Conservation (phyloP, 64 coral and sea anemone species). For the Pocillopora verrucosa region DNA sequence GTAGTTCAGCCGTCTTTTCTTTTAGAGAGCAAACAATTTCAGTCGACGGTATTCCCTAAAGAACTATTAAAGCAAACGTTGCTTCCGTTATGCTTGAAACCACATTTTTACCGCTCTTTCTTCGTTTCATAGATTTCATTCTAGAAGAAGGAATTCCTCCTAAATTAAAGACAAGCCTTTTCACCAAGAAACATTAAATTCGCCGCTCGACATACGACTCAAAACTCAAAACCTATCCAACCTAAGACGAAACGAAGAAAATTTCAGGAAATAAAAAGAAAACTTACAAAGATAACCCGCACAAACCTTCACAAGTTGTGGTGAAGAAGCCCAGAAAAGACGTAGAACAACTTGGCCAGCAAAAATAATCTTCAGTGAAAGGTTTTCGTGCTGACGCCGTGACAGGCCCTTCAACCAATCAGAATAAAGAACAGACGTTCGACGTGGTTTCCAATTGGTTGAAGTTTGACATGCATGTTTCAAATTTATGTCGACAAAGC, state of each 20-base stretch:
- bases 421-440: constrained; percentile 15
- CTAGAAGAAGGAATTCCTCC: constrained; percentile 37
- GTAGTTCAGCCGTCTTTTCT: background rate
- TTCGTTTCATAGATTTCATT: constrained; percentile 33
- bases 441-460: constrained; percentile 50
- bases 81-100: background rate
- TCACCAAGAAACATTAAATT: background rate
- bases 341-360: constrained; percentile 8
- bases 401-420: constrained; percentile 6
- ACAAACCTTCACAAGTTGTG: constrained; percentile 1
- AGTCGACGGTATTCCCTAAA: background rate
- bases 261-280: background rate
- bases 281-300: background rate
- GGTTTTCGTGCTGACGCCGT: constrained; percentile 46
- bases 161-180: background rate
- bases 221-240: background rate
- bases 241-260: background rate
- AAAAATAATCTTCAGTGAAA: background rate
- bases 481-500: background rate
- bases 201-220: background rate
- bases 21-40: background rate
- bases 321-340: constrained; percentile 2
- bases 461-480: constrained; percentile 43
- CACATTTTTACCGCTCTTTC: background rate
- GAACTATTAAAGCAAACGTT: background rate